Evolutionary conservation across 2,797 vertebrate genomes (phyloP), one percentile per base, ranked within the genome.

Genomic region (Astyanax mexicanus): DNA sequence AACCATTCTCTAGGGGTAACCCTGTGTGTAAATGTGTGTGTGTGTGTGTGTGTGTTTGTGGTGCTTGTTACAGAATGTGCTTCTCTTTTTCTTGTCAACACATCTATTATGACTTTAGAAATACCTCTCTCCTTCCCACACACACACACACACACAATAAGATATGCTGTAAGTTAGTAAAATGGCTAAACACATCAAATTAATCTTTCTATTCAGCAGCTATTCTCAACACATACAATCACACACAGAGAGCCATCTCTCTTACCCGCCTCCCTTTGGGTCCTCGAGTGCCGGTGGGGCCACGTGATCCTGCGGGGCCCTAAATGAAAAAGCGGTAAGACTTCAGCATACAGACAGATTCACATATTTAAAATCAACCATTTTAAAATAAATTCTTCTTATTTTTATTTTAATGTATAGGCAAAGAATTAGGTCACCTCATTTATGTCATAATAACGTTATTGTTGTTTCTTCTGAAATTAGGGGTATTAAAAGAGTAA

Each of bases 221-320:
- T n/a, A 11, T 23, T 38, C 1, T 32, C 12, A 19, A 58, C 7
- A 17, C 38, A 37, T 15, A 65, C 15, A 66, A 2, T 52, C 35
- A 69, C 38, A 25, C 19, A 65, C 29, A 77, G 19, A 60, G n/a
- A 12, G 23, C 35, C 17, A 57, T 23, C 49, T 69, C 44, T 83
- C 95, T 93, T 89, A 99, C 98, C 94, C 91, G 87, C 80, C 88
- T 94, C 80, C 98, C 98, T 87, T 99, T 99, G 25, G 91, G 52
- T 85, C 98, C 98, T 90, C 96, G 94, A 65, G 90, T 85, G 75
- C 98, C 97, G 25, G 89, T 86, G 0, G 91, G 90, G 51, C 98
- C 98, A 54, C 87, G 83, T 77, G 91, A 90, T 89, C 98, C 98
- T 79, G 90, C 66, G 9, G 92, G 85, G 80, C 97, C 98, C 98